These are phyloP conservation scores for Danio albolineatus DNA, from an alignment of 2,797 vertebrate species.

Conservation along the genomic window DNA sequence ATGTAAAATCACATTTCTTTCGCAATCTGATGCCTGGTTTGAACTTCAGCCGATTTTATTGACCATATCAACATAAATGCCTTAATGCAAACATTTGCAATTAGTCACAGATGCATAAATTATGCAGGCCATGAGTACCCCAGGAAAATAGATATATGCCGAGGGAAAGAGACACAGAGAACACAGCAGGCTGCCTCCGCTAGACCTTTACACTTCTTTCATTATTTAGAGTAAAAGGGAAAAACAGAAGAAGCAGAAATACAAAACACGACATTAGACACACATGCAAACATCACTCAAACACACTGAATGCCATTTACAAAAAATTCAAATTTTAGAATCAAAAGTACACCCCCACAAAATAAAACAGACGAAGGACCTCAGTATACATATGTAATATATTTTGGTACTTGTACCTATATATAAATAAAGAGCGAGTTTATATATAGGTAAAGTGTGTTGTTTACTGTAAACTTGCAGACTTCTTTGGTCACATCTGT, in stretches of 20 bases:
- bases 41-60: too few relatives aligned
- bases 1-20: too few relatives aligned
- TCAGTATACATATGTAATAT: too few relatives aligned
- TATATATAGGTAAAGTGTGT: too few relatives aligned
- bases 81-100: too few relatives aligned
- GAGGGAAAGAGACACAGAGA: background rate
- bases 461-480: too few relatives aligned
- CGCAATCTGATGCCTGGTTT: too few relatives aligned
- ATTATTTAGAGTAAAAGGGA: conserved; percentile 41
- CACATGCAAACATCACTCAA: conserved; percentile 16
- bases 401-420: too few relatives aligned
- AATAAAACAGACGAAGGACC: background rate
- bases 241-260: background rate
- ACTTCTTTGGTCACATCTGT: too few relatives aligned
- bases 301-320: background rate
- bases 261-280: background rate
- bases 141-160: conserved; percentile 6
- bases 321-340: conserved; percentile 26
- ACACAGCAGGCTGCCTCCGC: conserved; percentile 22
- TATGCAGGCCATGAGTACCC: background rate
- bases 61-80: too few relatives aligned
- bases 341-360: background rate
- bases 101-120: background rate
- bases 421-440: too few relatives aligned
- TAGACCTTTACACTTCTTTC: conserved; percentile 36